phyloP scores from a whole-genome alignment of 1,140 invertebrate species.

The Ips typographus region DNA sequence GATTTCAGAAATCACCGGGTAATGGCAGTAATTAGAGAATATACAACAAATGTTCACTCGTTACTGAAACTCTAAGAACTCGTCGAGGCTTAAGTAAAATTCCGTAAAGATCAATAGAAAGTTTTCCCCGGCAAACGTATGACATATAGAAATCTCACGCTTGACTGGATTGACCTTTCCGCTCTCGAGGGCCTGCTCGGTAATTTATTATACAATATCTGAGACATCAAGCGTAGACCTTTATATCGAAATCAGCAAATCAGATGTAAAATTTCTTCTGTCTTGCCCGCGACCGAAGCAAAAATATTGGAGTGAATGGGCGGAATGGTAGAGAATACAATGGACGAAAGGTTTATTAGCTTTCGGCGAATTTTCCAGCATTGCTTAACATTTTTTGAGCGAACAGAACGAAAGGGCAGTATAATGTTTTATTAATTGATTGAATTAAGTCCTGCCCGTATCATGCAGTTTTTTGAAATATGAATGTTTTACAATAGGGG shows the following conservation, averaged over 20 bases:
- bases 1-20: no score
- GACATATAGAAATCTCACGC: slow-evolving; percentile 27
- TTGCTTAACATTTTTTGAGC: no score
- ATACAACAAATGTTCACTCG: neutral
- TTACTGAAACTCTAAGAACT: neutral
- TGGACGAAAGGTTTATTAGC: no score
- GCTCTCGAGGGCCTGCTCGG: slow-evolving; percentile 13
- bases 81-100: slow-evolving; percentile 12
- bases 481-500: no score
- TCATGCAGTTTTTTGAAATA: no score
- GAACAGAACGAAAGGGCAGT: no score
- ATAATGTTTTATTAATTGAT: no score
- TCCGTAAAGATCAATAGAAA: slow-evolving; percentile 23
- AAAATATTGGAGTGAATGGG: neutral
- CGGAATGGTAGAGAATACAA: no score
- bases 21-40: no score
- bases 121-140: slow-evolving; percentile 19
- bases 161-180: slow-evolving; percentile 22
- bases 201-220: slow-evolving; percentile 20
- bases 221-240: slow-evolving; percentile 21
- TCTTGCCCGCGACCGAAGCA: slow-evolving; percentile 3
- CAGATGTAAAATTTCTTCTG: slow-evolving; percentile 23
- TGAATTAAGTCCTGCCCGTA: no score
- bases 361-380: no score
- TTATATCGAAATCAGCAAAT: slow-evolving; percentile 26